phyloP scores from a whole-genome alignment of 2,888 invertebrate genomes.

The Molanna angustata region DNA sequence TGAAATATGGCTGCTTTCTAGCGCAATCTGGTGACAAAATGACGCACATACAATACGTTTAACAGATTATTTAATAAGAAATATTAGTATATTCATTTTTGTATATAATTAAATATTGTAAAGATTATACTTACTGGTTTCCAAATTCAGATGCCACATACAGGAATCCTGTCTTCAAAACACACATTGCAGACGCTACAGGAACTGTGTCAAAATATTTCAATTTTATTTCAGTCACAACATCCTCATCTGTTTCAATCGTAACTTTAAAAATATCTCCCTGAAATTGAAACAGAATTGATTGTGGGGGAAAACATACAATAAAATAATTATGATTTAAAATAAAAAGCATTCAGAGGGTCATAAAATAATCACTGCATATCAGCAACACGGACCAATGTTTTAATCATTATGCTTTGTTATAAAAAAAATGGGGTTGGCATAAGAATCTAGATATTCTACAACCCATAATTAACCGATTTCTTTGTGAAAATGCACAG shows the following conservation, averaged over 20 bases:
- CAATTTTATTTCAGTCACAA: constrained; percentile 97
- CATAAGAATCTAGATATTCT: no score
- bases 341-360: constrained; percentile 21
- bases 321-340: not conserved
- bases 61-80: no score
- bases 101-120: not conserved
- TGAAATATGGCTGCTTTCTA: no score
- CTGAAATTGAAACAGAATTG: constrained; percentile 21
- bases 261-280: constrained; percentile 90
- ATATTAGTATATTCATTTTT: constrained; percentile 6
- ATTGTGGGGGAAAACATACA: not conserved
- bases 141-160: constrained; percentile 99
- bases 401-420: constrained; percentile 54
- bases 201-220: constrained; percentile 99
- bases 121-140: constrained; percentile 84
- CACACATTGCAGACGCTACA: constrained; percentile 95
- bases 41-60: no score
- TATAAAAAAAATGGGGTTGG: no score
- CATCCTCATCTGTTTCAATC: constrained; percentile 94
- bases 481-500: no score
- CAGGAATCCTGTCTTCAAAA: constrained; percentile 96
- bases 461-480: no score
- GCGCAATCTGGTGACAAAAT: no score
- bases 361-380: constrained; percentile 43
- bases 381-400: constrained; percentile 57